Evolutionary conservation across 2,888 invertebrate genomes (phyloP).

Genomic region (Megamerina dolium): DNA sequence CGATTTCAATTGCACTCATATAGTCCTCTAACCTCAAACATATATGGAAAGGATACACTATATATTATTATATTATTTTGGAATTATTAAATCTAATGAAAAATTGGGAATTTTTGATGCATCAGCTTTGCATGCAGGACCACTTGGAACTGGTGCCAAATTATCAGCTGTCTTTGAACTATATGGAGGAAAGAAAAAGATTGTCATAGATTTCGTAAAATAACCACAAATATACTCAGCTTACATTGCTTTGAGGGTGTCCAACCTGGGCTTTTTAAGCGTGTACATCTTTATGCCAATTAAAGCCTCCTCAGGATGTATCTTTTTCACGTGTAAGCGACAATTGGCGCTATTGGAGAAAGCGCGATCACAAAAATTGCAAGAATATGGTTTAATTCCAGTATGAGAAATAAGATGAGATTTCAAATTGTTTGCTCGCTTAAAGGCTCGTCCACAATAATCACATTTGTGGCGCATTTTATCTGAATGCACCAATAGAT

Average conservation of each 20-base stretch:
- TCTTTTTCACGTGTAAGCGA: slow-evolving; percentile 47
- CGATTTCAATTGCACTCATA: too few species aligned
- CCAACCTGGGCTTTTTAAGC: slow-evolving; percentile 46
- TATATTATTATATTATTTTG: too few species aligned
- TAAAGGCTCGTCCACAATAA: slow-evolving; percentile 44
- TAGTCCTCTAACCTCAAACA: too few species aligned
- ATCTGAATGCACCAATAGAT: slow-evolving; percentile 43
- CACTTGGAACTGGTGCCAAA: slow-evolving; percentile 40
- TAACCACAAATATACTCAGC: too few species aligned
- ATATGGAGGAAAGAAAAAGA: neutral
- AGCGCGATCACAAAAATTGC: slow-evolving; percentile 48
- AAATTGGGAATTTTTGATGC: slow-evolving; percentile 29
- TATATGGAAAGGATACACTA: too few species aligned
- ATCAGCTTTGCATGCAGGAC: too few species aligned
- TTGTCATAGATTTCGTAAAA: neutral
- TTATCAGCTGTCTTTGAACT: slow-evolving; percentile 41
- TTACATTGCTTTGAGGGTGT: slow-evolving; percentile 42
- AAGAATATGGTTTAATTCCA: slow-evolving; percentile 46
- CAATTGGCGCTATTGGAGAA: slow-evolving; percentile 50
- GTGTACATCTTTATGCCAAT: slow-evolving; percentile 30
- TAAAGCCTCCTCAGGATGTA: slow-evolving; percentile 48
- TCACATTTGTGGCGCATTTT: slow-evolving; percentile 45
- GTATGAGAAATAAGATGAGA: slow-evolving; percentile 48
- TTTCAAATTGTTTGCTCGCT: slow-evolving; percentile 47
- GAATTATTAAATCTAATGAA: neutral